Evolutionary conservation across 2,888 invertebrate genomes (phyloP), one percentile per base, ranked within the genome.

Genomic region (Scrobipalpa costella): DNA sequence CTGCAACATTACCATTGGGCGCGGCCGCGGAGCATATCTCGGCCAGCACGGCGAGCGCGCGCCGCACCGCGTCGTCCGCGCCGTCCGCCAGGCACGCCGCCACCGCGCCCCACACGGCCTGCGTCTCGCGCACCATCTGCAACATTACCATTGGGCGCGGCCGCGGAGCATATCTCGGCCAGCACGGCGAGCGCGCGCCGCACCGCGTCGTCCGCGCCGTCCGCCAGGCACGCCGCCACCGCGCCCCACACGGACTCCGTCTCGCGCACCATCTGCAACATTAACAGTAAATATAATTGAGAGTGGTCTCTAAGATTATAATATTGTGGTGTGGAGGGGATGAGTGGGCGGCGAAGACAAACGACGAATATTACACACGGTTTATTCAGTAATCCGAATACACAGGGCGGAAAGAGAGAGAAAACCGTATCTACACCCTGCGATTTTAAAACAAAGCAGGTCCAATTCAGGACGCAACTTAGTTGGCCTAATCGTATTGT

Each of bases 171-270:
- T 69, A 97, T 94, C 92, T 96, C 95, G 1, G 98, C 97, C 68
- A 99, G 93, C 62, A 99, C 98, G 76, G 98, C 97, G 63, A 99
- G 93, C 81, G 96, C 96, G 81, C 98, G 95, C 63, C 98, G 94
- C 55, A 99, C 98, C 63, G 99, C 99, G 92, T 99, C 98, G 88
- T 99, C 98, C 0, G 98, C 95, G 66, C 95, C 94, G 89, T 99
- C 99, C 40, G 97, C 96, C 58, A 99, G 92, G 34, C 96, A 96
- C 73, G 94, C 94, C 84, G 99, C 93, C 62, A 98, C 92, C 65
- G 96, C 94, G 73, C 94, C 94, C 85, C 96, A 96, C 71, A 97
- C 86, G 71, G 93, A 92, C 75, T 94, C 95, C 61, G 96, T 94
- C 80, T 96, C 94, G 68, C 83, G 79, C 69, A 93, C 93, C 96